Conservation (phyloP, 2,113 vertebrate species). For the Erythrocercus mccallii region DNA sequence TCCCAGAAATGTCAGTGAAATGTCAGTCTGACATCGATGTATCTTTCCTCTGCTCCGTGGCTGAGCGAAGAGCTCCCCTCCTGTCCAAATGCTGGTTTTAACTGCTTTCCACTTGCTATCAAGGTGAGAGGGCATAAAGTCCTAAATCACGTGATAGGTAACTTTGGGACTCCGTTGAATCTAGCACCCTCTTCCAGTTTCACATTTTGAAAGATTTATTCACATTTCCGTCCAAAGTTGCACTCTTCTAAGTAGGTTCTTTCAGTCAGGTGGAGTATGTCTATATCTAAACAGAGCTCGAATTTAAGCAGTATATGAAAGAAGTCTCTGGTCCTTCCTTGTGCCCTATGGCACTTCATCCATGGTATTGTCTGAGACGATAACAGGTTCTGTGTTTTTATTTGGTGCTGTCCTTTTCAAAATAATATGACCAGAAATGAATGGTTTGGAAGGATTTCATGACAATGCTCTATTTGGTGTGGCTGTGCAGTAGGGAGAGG, state of each 20-base stretch:
- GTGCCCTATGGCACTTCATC: not conserved
- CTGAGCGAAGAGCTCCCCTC: not conserved
- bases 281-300: not conserved
- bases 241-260: not conserved
- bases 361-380: rapidly evolving
- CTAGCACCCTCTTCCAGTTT: not conserved
- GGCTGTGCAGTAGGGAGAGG: not conserved
- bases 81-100: not conserved
- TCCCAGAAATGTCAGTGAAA: not conserved
- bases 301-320: not conserved
- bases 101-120: not conserved
- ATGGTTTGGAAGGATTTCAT: not conserved
- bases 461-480: not conserved
- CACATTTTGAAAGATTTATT: not conserved
- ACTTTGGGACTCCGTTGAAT: not conserved
- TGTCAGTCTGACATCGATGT: not conserved
- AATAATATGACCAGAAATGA: not conserved
- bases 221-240: not conserved
- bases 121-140: not conserved
- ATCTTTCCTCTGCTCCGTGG: not conserved
- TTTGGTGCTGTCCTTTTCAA: not conserved
- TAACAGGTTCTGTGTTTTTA: not conserved
- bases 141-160: not conserved
- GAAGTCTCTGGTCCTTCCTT: rapidly evolving
- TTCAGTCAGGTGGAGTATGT: not conserved